Evolutionary conservation across 2,888 invertebrate species (phyloP).

Genomic region (Phasia obesa): DNA sequence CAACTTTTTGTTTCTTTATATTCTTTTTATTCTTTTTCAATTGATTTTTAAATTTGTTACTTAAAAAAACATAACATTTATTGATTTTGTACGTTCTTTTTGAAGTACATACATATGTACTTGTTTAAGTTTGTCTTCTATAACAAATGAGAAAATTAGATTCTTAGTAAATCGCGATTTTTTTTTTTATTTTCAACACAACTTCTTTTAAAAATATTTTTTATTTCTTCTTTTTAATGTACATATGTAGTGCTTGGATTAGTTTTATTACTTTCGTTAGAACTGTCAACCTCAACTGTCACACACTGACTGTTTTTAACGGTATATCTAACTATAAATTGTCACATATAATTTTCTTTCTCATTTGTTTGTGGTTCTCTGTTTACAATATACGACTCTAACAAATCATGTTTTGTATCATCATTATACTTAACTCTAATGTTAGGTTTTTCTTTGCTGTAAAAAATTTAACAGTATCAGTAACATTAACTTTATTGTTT

Average conservation of each 20-base stretch:
- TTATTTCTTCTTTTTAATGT: not conserved
- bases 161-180: not conserved
- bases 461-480: conserved; percentile 32
- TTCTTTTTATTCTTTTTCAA: conserved; percentile 30
- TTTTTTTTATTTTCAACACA: not conserved
- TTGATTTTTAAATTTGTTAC: conserved; percentile 24
- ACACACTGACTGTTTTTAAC: conserved; percentile 75
- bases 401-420: conserved; percentile 25
- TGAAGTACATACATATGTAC: not conserved
- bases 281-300: conserved; percentile 78
- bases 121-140: not conserved
- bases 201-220: not conserved
- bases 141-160: too few relatives aligned
- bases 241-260: not conserved
- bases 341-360: conserved; percentile 39
- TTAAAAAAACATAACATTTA: conserved; percentile 15
- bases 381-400: conserved; percentile 54
- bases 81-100: conserved; percentile 26
- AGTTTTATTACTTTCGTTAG: conserved; percentile 24
- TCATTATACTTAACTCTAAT: conserved; percentile 12
- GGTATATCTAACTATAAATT: conserved; percentile 72
- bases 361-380: conserved; percentile 23
- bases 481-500: conserved; percentile 4
- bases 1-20: conserved; percentile 27
- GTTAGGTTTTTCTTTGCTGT: conserved; percentile 6